Conservation (phyloP, 2,888 invertebrate genomes). For the Luffia ferchaultella region DNA sequence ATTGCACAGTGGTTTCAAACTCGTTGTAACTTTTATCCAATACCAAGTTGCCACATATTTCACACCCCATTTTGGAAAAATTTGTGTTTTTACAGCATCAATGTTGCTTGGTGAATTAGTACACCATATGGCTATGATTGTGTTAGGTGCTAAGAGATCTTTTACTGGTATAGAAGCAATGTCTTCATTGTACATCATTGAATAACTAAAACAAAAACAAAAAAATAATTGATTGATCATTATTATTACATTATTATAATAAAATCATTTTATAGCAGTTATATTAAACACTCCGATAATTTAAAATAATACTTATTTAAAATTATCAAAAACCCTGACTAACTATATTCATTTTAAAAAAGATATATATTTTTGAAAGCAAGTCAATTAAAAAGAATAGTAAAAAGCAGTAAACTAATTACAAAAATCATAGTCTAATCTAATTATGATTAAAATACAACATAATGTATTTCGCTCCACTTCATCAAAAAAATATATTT, state of each 20-base stretch:
- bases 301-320: too few relatives aligned
- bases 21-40: conserved; percentile 87
- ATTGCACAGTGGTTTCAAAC: conserved; percentile 72
- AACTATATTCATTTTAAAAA: too few relatives aligned
- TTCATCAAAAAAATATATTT: too few relatives aligned
- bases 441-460: too few relatives aligned
- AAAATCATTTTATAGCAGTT: too few relatives aligned
- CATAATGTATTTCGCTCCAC: too few relatives aligned
- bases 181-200: conserved; percentile 80
- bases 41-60: conserved; percentile 77
- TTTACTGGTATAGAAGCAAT: conserved; percentile 75
- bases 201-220: conserved; percentile 66
- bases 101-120: conserved; percentile 84
- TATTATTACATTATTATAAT: neutral
- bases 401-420: too few relatives aligned
- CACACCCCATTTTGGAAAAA: conserved; percentile 84
- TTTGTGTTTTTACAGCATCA: conserved; percentile 70
- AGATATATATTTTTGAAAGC: too few relatives aligned
- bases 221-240: conserved; percentile 4
- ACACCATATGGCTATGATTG: conserved; percentile 89
- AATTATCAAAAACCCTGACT: too few relatives aligned
- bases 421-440: too few relatives aligned
- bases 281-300: too few relatives aligned
- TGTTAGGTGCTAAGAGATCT: conserved; percentile 66
- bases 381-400: too few relatives aligned